Evolutionary conservation across 1,140 invertebrate species (phyloP).

Genomic region (Mycetomoellerius zeteki): DNA sequence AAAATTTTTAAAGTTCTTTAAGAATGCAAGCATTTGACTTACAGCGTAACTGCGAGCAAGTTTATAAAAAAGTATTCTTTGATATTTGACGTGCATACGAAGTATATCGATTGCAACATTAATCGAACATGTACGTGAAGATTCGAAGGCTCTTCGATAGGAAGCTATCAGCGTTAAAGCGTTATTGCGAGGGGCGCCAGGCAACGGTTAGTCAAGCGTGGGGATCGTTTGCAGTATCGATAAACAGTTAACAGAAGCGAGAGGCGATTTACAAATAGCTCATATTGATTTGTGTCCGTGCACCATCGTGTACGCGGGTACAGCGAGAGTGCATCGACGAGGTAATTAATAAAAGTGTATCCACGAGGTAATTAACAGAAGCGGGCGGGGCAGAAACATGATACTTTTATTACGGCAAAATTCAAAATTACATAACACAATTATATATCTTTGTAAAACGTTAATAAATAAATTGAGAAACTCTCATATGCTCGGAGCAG

Average conservation of each 20-base stretch:
- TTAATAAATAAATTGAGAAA: background rate
- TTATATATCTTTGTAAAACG: background rate
- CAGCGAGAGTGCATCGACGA: slow-evolving; percentile 30
- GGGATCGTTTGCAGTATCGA: slow-evolving; percentile 68
- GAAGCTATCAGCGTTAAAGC: slow-evolving; percentile 70
- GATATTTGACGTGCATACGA: slow-evolving; percentile 21
- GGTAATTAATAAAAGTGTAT: slow-evolving; percentile 58
- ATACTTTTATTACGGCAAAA: slow-evolving; percentile 31
- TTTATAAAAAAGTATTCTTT: slow-evolving; percentile 3
- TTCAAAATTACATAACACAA: slow-evolving; percentile 6
- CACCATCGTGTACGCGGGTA: slow-evolving; percentile 7
- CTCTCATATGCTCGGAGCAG: background rate
- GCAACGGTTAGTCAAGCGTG: slow-evolving; percentile 57
- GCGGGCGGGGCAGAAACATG: slow-evolving; percentile 10
- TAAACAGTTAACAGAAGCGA: slow-evolving; percentile 75
- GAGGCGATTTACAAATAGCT: slow-evolving; percentile 80
- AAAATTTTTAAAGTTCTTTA: background rate
- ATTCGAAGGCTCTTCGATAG: slow-evolving; percentile 45
- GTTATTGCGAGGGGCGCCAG: slow-evolving; percentile 48
- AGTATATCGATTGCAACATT: slow-evolving; percentile 30
- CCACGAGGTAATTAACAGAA: slow-evolving; percentile 43
- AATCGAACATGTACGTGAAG: slow-evolving; percentile 7
- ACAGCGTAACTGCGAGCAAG: background rate
- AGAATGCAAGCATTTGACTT: background rate
- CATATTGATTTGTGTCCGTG: slow-evolving; percentile 74